These are phyloP conservation scores for Lateolabrax maculatus DNA, from an alignment of 2,797 vertebrate species.

Conservation along the genomic window DNA sequence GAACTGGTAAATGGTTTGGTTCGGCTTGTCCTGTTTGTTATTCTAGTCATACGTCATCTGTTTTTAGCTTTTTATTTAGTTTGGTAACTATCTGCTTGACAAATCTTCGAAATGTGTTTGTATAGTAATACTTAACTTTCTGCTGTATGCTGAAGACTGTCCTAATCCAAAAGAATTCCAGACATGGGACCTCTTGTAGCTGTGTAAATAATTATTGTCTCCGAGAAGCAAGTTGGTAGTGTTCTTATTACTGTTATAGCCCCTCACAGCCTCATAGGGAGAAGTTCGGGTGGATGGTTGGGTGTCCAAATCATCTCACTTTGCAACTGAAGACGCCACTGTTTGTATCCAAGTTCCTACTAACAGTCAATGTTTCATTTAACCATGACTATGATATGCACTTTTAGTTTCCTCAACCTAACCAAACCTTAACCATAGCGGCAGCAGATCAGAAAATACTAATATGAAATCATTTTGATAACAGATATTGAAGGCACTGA, in stretches of 20 bases:
- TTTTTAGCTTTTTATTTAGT: not conserved
- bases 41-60: not conserved
- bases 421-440: not conserved
- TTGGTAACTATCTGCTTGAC: not conserved
- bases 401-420: too few relatives aligned
- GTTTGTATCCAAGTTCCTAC: too few relatives aligned
- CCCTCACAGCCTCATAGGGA: not conserved
- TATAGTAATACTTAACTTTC: not conserved
- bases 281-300: too few relatives aligned
- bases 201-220: not conserved
- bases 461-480: not conserved
- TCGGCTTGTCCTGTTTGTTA: constrained; percentile 12
- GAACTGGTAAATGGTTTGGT: constrained; percentile 68
- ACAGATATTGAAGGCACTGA: not conserved
- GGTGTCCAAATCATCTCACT: too few relatives aligned
- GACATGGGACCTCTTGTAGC: not conserved
- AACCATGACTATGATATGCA: too few relatives aligned
- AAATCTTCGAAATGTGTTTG: not conserved
- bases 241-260: not conserved
- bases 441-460: not conserved
- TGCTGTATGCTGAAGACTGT: not conserved
- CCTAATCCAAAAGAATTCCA: not conserved
- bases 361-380: too few relatives aligned
- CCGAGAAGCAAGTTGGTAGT: not conserved
- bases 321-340: too few relatives aligned